Conservation (phyloP, 1,140 invertebrate species). For the Atta cephalotes region DNA sequence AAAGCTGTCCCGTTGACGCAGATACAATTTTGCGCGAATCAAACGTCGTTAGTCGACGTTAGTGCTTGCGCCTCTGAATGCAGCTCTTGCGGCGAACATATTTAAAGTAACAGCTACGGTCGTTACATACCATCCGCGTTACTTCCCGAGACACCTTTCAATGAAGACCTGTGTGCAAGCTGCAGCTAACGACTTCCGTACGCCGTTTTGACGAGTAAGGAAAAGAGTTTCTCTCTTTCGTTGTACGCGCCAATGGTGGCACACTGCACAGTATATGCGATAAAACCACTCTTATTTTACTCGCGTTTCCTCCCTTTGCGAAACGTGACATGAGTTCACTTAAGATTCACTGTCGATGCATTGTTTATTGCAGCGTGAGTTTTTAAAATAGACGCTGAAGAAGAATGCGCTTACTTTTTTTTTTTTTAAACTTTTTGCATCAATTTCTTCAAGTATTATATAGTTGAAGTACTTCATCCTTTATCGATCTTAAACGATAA, state of each 20-base stretch:
- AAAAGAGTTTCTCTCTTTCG: slow-evolving; percentile 45
- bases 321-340: neutral
- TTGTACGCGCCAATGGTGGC: neutral
- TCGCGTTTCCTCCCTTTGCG: neutral
- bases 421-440: neutral
- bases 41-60: slow-evolving; percentile 51
- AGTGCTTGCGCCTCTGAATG: slow-evolving; percentile 28
- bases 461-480: no score
- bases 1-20: neutral
- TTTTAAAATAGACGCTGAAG: neutral
- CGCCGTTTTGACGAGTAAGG: slow-evolving; percentile 30
- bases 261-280: neutral
- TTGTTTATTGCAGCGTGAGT: slow-evolving; percentile 10
- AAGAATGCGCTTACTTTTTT: no score
- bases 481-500: neutral
- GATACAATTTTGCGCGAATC: slow-evolving; percentile 27
- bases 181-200: slow-evolving; percentile 63
- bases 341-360: neutral
- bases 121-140: slow-evolving; percentile 49
- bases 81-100: slow-evolving; percentile 42
- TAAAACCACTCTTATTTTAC: neutral
- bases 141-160: slow-evolving; percentile 53
- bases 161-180: slow-evolving; percentile 57
- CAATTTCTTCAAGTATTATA: slow-evolving; percentile 1
- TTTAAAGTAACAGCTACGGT: slow-evolving; percentile 63